Conservation (phyloP, 2,113 vertebrate species). For the Barbus barbus region DNA sequence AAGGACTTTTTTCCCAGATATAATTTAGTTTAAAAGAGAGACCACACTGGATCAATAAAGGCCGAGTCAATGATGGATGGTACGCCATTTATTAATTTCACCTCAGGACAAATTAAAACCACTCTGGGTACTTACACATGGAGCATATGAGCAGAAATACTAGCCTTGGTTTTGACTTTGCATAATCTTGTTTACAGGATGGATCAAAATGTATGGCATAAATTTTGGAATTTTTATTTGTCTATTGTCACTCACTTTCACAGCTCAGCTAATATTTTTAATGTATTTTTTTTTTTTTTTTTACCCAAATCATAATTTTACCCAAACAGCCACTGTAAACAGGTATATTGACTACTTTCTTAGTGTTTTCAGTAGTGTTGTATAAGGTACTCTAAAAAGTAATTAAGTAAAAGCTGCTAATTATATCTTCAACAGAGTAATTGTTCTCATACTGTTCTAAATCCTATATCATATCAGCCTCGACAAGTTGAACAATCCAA, state of each 20-base stretch:
- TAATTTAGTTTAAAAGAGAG: constrained; percentile 77
- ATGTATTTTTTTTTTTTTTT: too few species aligned
- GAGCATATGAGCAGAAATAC: constrained; percentile 41
- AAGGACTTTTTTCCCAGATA: constrained; percentile 60
- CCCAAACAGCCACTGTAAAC: neutral
- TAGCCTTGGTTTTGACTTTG: neutral
- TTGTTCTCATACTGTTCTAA: too few species aligned
- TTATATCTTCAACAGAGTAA: too few species aligned
- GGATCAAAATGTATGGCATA: neutral
- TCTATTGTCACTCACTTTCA: neutral
- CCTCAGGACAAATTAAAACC: constrained; percentile 73
- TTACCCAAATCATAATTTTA: neutral
- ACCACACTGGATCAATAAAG: constrained; percentile 71
- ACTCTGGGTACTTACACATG: constrained; percentile 50
- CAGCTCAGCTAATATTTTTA: neutral
- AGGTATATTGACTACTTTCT: neutral
- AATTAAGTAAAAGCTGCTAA: too few species aligned
- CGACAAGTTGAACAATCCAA: too few species aligned
- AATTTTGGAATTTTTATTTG: neutral
- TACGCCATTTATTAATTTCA: constrained; percentile 76
- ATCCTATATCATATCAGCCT: too few species aligned
- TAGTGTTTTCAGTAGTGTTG: too few species aligned
- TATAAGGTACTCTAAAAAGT: neutral
- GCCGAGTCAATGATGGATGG: constrained; percentile 79
- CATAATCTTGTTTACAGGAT: neutral